Evolutionary conservation across 2,797 vertebrate species (phyloP).

Genomic region (Loris lydekkerianus): DNA sequence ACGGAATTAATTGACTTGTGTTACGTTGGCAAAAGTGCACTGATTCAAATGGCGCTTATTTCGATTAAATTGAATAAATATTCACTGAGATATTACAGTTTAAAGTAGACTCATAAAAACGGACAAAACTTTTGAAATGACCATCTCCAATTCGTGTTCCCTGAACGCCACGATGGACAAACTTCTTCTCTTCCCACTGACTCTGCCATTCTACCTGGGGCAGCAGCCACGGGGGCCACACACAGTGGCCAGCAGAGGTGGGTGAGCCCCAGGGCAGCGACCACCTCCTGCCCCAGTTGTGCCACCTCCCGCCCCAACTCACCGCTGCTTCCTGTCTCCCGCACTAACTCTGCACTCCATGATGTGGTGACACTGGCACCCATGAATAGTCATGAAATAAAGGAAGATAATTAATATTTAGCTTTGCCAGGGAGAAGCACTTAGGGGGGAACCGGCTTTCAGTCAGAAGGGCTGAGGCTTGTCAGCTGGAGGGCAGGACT

Average conservation of each 20-base stretch:
- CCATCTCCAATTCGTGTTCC: background rate
- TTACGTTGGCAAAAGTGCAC: no score
- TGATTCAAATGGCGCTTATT: no score
- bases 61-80: no score
- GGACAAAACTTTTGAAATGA: no score
- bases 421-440: slow-evolving; percentile 87
- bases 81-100: no score
- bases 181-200: background rate
- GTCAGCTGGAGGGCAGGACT: slow-evolving; percentile 86
- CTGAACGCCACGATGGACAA: background rate
- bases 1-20: no score
- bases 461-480: slow-evolving; percentile 86
- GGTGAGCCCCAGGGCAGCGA: fast-evolving
- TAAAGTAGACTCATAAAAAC: no score
- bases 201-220: background rate
- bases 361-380: slow-evolving; percentile 80
- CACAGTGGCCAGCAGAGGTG: fast-evolving
- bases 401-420: slow-evolving; percentile 88
- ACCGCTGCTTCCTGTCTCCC: slow-evolving; percentile 70
- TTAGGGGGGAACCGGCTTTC: slow-evolving; percentile 82
- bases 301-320: slow-evolving; percentile 16
- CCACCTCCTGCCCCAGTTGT: background rate
- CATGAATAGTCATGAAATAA: slow-evolving; percentile 85
- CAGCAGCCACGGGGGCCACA: background rate
- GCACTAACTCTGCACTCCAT: slow-evolving; percentile 70